Evolutionary conservation across 2,797 vertebrate genomes (phyloP), one percentile per base, ranked within the genome.

Genomic region (Lithobates sylvaticus): DNA sequence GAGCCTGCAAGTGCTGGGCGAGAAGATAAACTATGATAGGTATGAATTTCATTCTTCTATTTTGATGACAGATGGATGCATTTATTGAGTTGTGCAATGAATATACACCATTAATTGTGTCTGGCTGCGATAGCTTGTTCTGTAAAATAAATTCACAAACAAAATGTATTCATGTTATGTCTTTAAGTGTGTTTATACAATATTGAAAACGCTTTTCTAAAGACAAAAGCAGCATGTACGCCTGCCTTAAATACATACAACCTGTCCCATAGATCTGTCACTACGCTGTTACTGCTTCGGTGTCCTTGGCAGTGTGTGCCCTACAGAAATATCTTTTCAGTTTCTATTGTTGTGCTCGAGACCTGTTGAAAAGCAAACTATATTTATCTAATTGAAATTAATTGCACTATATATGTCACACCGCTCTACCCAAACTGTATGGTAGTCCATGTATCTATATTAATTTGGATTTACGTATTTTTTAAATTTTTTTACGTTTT

Each of bases 1-100:
- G 58, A 88, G 90, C 88, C 88, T 89, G 83, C 90, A 88, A 87
- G 88, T 83, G 64, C 71, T 87, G 77, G 78, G 84, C 89, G 69
- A 81, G 88, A 86, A 88, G 81, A 36, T 88, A 61, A 84, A 79
- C 0, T 89, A 89, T 76, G 65, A 91, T 0, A 71, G 86, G 81
- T 87, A 87, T 75, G 86, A 83, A 72, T 70, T 76, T 81, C 8
- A 39, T 79, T 29, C n/a, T 16, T 54, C 47, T 58, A 26, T 81
- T 58, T 68, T 39, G 34, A 34, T 7, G 9, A 29, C 64, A 68
- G 34, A 81, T 81, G 23, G n/a, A 82, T 3, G 58, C 47, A 21
- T n/a, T 61, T 21, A 15, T 42, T 6, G 5, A 29, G 27, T 73
- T 73, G 71, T 61, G 36, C 42, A 34, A 44, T 42, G 27, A 54